A percentile compares a stretch with the other conserved stretches of the same genome.
Evolutionary conservation across 1,140 invertebrate species (phyloP).

Genomic region (Gonatopus flavifemur): DNA sequence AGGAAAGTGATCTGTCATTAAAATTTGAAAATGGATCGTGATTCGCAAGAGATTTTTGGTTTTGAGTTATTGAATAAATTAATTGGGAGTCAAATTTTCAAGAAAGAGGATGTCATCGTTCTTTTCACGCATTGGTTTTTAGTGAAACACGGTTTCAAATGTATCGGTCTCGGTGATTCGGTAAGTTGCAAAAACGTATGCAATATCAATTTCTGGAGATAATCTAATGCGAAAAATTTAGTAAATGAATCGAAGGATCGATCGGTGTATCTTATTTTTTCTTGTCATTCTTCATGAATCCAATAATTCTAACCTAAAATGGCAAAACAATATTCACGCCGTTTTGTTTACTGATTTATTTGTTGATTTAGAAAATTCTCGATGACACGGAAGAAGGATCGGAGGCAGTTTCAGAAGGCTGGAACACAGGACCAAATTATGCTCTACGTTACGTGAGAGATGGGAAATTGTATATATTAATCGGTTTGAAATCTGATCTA

Average conservation of each 20-base stretch:
- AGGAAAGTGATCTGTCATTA: slow-evolving; percentile 17
- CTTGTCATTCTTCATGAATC: neutral
- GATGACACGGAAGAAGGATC: slow-evolving; percentile 63
- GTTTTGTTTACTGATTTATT: neutral
- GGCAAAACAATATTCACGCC: neutral
- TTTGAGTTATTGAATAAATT: slow-evolving; percentile 72
- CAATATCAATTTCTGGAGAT: too few relatives aligned
- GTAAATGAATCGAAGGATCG: too few relatives aligned
- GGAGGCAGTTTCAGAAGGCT: slow-evolving; percentile 69
- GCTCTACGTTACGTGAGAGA: slow-evolving; percentile 68
- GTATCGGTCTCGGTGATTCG: slow-evolving; percentile 71
- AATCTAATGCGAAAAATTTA: neutral
- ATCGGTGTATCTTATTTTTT: too few relatives aligned
- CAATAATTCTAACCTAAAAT: neutral
- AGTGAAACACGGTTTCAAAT: slow-evolving; percentile 70
- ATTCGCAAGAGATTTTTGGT: slow-evolving; percentile 59
- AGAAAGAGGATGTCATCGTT: slow-evolving; percentile 71
- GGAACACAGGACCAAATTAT: slow-evolving; percentile 67
- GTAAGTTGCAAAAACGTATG: slow-evolving; percentile 50
- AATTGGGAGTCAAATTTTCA: slow-evolving; percentile 63
- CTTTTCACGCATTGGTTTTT: slow-evolving; percentile 73
- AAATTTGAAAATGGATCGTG: slow-evolving; percentile 32
- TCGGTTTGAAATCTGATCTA: slow-evolving; percentile 65
- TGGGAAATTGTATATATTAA: slow-evolving; percentile 67
- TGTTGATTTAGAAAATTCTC: slow-evolving; percentile 61